A percentile compares a stretch with the other conserved stretches of the same genome.
phyloP scores from a whole-genome alignment of 2,797 vertebrate genomes.

The Anguilla megastoma region DNA sequence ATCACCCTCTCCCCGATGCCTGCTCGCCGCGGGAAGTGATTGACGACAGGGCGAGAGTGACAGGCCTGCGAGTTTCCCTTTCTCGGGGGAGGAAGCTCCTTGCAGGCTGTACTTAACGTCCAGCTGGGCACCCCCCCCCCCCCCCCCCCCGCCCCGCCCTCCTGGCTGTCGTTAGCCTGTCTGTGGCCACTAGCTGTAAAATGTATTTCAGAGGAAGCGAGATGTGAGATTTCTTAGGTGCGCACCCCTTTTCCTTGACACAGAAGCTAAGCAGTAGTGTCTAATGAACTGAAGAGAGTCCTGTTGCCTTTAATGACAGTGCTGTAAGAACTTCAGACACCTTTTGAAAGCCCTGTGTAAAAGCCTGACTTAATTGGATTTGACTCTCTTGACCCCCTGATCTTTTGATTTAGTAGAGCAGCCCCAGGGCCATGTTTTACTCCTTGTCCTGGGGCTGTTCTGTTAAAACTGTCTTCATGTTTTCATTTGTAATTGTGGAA shows the following conservation, averaged over 20 bases:
- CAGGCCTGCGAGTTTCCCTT: constrained; percentile 19
- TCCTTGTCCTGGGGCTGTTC: not conserved
- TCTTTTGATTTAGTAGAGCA: not conserved
- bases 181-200: not conserved
- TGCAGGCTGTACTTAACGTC: constrained; percentile 15
- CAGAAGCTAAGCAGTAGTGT: not conserved
- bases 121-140: constrained; percentile 49
- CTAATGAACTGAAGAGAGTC: not conserved
- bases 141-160: not conserved
- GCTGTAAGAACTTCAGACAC: not conserved
- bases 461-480: not conserved
- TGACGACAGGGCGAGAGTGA: constrained; percentile 11
- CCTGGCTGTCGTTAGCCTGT: constrained; percentile 51
- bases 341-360: not conserved
- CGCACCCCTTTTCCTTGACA: not conserved
- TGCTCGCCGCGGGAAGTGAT: not conserved
- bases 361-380: not conserved
- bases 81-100: constrained; percentile 9
- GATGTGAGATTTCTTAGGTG: not conserved
- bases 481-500: not conserved
- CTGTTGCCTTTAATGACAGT: not conserved
- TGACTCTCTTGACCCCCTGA: not conserved
- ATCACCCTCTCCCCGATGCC: constrained; percentile 37
- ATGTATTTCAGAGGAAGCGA: not conserved
- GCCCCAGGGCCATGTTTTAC: not conserved